Base-by-base conservation (phyloP, 1,140 invertebrate genomes). In the Macrotrachela quadricornifera region DNA sequence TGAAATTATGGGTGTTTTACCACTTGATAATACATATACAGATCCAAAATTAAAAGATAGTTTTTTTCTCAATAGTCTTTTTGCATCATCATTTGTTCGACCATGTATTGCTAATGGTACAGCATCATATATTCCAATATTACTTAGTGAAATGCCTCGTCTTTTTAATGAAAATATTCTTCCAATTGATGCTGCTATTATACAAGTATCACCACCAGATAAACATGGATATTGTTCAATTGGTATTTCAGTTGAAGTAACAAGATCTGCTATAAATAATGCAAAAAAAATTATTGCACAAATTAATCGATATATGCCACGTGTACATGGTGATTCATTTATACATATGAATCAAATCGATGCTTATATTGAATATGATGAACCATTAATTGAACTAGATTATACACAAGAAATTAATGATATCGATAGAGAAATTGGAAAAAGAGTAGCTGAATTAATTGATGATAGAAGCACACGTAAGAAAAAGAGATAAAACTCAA, bases 331-430 rank as follows among this genome's bases (percentile, higher is more conserved):
- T 16, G 86, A 92, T 65, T 77, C 79, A 1, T 73, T 85, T 1
- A 81, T 91, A 55, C 86, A 92, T 65, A 71, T 78, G 50, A 88
- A 84, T 21, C 85, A 91, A 63, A 79, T 92, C 59, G 85, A 92
- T 68, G 80, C 77, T 59, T 79, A 86, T 2, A 80, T 88, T 8
- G 76, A 82, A 60, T 73, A 79, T 13, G 75, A 83, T 58, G 73
- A 73, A 10, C 78, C 78, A 12, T 64, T 91, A 38, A 82, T 82
- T 0, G 75, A 78, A 51, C 77, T 85, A 55, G 21, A 30, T 8
- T 76, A 77, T 10, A 75, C 75, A 4, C 75, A 76, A 45, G 63
- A 72, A 17, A 73, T 78, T 12, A 77, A 75, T 8, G 74, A 79
- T 0, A 77, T 80, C 37, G 86, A 92, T 67, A 64, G 71, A 13